Evolutionary conservation across 2,797 vertebrate species (phyloP), one percentile per base, ranked within the genome.

Genomic region (Sebastes alutus): DNA sequence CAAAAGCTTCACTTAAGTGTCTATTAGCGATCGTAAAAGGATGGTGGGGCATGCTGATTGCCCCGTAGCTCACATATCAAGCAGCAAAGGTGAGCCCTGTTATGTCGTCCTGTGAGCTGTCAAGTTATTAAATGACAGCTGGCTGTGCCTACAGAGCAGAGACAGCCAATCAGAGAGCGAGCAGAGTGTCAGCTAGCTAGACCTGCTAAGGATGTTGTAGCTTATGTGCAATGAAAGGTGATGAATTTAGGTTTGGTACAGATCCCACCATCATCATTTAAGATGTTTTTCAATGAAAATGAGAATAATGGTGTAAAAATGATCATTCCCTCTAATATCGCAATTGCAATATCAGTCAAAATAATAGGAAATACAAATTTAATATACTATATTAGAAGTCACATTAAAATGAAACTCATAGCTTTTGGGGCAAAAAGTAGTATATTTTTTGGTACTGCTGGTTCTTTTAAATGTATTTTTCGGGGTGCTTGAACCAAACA

Each of bases 111-210:
- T 83, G 80, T 72, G 84, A 88, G 78, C 76, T 91, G 91, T 92
- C 90, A 92, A 35, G 75, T 87, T 92, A 84, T 89, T 89, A 82
- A 67, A 87, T 93, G 90, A 89, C 90, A 92, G 88, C 85, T 85
- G 85, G 35, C 35, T 38, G 35, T 38, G 82, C 88, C 71, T 85
- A 49, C 83, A 78, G 78, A 86, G 78, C 80, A 0, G 63, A 80
- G 66, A 33, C 88, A 93, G 69, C 87, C 90, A 93, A 91, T 93
- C 90, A 93, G 80, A 86, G 59, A 72, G 73, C 73, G 35, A 83
- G 84, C 13, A 38, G 35, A 38, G 72, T 70, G 87, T 64, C 77
- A 84, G 87, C 85, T 79, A 88, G 83, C 81, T 72, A 69, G 12
- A 78, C 68, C 66, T 84, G 91, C 92, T 89, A 78, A 80, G 78